A percentile compares a stretch with the other conserved stretches of the same genome.
Conservation (phyloP, 92 coral and sea anemone genomes). For the Micromussa lordhowensis region DNA sequence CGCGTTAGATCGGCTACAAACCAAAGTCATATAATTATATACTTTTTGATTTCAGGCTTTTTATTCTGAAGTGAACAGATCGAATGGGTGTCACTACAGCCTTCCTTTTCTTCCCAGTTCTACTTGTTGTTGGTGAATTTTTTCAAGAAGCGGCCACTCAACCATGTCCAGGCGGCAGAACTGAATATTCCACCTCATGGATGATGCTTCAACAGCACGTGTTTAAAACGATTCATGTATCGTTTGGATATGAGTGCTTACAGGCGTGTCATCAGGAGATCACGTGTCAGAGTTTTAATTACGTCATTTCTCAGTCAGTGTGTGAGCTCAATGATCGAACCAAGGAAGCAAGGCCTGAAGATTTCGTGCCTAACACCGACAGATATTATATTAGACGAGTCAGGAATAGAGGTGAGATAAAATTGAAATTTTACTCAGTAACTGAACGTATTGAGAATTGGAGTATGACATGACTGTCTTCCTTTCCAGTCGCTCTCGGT, state of each 20-base stretch:
- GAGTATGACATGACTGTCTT: background rate
- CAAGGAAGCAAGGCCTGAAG: conserved; percentile 19
- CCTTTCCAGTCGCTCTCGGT: conserved; percentile 2
- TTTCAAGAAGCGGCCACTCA: background rate
- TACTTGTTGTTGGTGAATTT: background rate
- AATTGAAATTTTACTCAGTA: background rate
- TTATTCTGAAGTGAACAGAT: background rate
- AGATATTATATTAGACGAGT: conserved; percentile 16
- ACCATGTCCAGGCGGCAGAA: background rate
- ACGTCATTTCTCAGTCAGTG: background rate
- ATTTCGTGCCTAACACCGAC: background rate
- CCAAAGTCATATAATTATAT: too few species aligned
- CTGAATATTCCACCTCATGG: background rate
- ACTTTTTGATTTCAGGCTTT: background rate
- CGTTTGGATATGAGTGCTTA: background rate
- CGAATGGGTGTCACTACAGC: background rate
- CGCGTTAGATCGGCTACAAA: too few species aligned
- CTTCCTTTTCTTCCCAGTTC: background rate
- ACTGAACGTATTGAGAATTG: too few species aligned
- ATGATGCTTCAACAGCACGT: conserved; percentile 18
- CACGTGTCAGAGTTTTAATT: conserved; percentile 28
- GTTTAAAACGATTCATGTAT: background rate
- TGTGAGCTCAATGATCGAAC: conserved; percentile 21
- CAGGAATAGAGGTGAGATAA: background rate
- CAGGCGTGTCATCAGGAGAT: background rate